Evolutionary conservation across 2,888 invertebrate species (phyloP).

Genomic region (Chloroclysta siterata): DNA sequence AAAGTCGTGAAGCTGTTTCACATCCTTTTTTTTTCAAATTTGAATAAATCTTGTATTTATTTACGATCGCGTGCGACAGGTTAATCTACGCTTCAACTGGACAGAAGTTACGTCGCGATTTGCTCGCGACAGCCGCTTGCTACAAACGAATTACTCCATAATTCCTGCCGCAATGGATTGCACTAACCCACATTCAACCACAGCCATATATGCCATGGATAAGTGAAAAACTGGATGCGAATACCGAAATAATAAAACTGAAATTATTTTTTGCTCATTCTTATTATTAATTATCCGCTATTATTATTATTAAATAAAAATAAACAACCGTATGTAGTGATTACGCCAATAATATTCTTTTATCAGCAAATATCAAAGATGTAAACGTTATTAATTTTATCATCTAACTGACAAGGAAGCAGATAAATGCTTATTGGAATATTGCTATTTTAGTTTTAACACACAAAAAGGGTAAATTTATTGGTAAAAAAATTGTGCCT

Average conservation of each 20-base stretch:
- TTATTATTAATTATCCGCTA: no score
- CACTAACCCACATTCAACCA: slow-evolving; percentile 33
- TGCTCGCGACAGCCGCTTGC: slow-evolving; percentile 26
- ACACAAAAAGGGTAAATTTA: no score
- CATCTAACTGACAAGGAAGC: no score
- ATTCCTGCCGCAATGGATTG: slow-evolving; percentile 29
- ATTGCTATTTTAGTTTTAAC: no score
- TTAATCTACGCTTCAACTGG: slow-evolving; percentile 21
- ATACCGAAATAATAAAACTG: neutral
- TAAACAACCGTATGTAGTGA: no score
- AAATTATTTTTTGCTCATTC: neutral
- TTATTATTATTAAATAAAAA: no score
- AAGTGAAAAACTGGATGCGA: slow-evolving; percentile 1
- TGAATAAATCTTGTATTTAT: slow-evolving; percentile 6
- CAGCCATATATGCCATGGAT: slow-evolving; percentile 13
- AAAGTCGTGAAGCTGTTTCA: no score
- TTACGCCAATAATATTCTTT: no score
- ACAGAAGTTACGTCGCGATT: slow-evolving; percentile 18
- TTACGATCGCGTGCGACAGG: slow-evolving; percentile 10
- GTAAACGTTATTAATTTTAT: no score
- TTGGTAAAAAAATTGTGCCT: no score
- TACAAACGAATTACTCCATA: slow-evolving; percentile 33
- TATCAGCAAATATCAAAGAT: no score
- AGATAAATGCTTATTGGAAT: no score
- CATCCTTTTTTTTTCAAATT: neutral